Percentiles rank a stretch among this genome's conserved stretches.
These are phyloP conservation scores for Drosophila micromelanica DNA, from an alignment of 1,140 invertebrate genomes.

Conservation along the genomic window DNA sequence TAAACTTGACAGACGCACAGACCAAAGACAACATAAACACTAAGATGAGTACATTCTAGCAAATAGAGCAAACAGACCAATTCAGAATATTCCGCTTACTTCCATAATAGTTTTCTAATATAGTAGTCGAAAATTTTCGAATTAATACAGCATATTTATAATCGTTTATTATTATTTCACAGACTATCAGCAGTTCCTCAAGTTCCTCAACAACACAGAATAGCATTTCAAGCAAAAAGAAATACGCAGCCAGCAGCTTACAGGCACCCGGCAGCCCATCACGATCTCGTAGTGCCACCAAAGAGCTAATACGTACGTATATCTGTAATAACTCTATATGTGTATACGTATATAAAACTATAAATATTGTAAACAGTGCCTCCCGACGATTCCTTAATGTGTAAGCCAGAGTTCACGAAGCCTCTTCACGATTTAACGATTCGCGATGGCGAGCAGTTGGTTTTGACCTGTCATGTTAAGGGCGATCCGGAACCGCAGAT, in stretches of 20 bases:
- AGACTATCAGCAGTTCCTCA: constrained; percentile 50
- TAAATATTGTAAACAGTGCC: constrained; percentile 86
- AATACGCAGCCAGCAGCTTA: constrained; percentile 91
- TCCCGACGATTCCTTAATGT: constrained; percentile 93
- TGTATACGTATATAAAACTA: neutral
- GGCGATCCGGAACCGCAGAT: constrained; percentile 97
- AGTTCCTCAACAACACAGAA: constrained; percentile 61
- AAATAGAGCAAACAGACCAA: no score
- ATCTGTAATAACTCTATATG: no score
- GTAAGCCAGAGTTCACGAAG: constrained; percentile 91
- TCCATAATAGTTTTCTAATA: no score
- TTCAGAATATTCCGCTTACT: no score
- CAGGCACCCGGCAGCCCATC: constrained; percentile 90
- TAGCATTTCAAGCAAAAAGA: constrained; percentile 84
- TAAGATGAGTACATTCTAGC: no score
- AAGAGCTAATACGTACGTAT: constrained; percentile 93
- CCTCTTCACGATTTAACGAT: constrained; percentile 89
- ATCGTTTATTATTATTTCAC: neutral
- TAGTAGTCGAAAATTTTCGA: no score
- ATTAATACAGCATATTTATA: no score
- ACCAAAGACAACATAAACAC: no score
- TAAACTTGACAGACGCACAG: no score
- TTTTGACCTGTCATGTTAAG: constrained; percentile 91
- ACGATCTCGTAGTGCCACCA: constrained; percentile 94
- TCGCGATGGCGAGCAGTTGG: constrained; percentile 92